Conservation (phyloP, 1,140 invertebrate genomes). For the Halictus rubicundus region DNA sequence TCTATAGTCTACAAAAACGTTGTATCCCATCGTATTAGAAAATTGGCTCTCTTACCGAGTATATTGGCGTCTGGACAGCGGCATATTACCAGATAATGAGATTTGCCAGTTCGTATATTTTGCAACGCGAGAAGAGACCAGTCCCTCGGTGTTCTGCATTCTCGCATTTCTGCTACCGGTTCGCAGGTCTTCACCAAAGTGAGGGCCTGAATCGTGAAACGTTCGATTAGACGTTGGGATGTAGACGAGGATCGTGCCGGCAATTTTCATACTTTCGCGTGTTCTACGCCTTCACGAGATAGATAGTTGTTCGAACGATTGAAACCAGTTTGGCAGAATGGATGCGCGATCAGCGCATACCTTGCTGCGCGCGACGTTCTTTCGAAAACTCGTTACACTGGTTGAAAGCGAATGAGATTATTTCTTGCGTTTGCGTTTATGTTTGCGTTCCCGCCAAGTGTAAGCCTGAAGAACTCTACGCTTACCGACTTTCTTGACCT, state of each 20-base stretch:
- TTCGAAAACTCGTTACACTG: conserved; percentile 62
- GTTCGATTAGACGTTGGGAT: conserved; percentile 1
- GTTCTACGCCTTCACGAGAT: too few relatives aligned
- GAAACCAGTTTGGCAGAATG: too few relatives aligned
- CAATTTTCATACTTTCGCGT: too few relatives aligned
- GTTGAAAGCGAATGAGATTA: conserved; percentile 74
- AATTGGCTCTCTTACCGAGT: conserved; percentile 84
- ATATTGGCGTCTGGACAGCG: conserved; percentile 91
- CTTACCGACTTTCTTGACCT: not conserved
- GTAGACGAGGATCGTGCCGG: too few relatives aligned
- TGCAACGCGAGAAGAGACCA: conserved; percentile 95
- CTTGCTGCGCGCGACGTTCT: not conserved
- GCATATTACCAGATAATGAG: conserved; percentile 96
- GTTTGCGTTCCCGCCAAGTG: conserved; percentile 39
- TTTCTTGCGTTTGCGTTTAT: conserved; percentile 53
- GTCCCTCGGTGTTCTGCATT: conserved; percentile 92
- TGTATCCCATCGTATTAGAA: too few relatives aligned
- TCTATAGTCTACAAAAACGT: too few relatives aligned
- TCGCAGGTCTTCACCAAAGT: conserved; percentile 96
- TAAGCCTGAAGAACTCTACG: not conserved
- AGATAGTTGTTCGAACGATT: too few relatives aligned
- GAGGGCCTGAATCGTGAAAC: conserved; percentile 83
- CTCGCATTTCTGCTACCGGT: conserved; percentile 92
- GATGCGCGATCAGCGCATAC: not conserved
- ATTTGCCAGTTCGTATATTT: conserved; percentile 95